Base-by-base conservation (phyloP, 2,113 vertebrate species). In the Vimba vimba region DNA sequence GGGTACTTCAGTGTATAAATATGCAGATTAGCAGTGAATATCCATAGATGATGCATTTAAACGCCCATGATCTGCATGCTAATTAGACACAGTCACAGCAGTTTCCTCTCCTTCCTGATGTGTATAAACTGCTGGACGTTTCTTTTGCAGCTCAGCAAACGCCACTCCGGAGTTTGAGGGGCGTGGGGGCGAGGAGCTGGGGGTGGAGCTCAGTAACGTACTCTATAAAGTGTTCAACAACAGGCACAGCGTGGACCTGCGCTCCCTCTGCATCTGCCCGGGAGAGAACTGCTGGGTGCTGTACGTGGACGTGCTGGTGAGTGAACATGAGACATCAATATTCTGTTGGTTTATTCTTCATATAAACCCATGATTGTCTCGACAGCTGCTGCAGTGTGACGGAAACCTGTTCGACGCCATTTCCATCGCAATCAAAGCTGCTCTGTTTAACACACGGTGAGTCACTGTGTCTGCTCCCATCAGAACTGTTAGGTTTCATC, bases 121-220 rank as follows among this genome's bases (percentile, higher is more conserved):
- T 27, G 6, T 36, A 47, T 45, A 10, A 55, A 59, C 3, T 39
- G 23, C n/a, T 7, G 30, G 47, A 4, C 1, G 0, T 78, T 5
- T 73, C 59, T 27, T 60, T 71, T 55, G n/a, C 57, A 99, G 98
- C 90, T 99, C 98, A 9, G 98, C 97, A 84, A 99, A 96, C 55
- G 98, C 97, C 21, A 96, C 97, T n/a, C 97, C 97, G 15, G 96
- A 99, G 89, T 97, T 99, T 93, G 98, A 99, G 93, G 98, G 98
- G 39, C 96, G 97, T 13, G 98, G 98, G 71, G 98, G 97, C 3
- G 98, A 99, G 87, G 98, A 98, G 80, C 96, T 99, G 71, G 97
- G 97, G 50, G 95, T 92, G 0, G 97, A 97, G 92, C 95, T 99
- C 45, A 96, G 97, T 50, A 97, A 96, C 92, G 97, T 96, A 0